These are phyloP conservation scores for Latrodectus geometricus DNA, from an alignment of 1,140 invertebrate species.

Conservation along the genomic window DNA sequence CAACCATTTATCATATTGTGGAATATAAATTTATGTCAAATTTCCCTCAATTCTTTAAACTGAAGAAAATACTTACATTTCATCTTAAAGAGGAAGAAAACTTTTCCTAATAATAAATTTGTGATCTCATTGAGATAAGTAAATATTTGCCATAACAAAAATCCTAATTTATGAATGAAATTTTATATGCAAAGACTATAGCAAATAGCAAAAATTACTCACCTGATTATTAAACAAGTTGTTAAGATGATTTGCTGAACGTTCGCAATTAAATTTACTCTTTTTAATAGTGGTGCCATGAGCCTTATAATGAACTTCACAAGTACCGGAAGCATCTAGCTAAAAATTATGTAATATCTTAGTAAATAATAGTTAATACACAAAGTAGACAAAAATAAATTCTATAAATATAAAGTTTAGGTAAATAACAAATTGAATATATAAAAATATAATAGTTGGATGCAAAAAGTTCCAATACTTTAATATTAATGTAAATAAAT, in stretches of 20 bases:
- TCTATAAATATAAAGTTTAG: neutral
- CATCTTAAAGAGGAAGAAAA: too few species aligned
- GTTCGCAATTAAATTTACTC: constrained; percentile 28
- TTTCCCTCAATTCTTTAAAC: too few species aligned
- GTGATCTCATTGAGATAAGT: too few species aligned
- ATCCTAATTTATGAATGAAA: too few species aligned
- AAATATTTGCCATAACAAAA: too few species aligned
- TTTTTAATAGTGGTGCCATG: constrained; percentile 44
- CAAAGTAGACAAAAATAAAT: neutral
- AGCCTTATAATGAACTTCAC: constrained; percentile 47
- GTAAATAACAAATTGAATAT: neutral
- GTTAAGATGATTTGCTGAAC: neutral
- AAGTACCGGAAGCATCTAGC: constrained; percentile 42
- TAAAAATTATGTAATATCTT: constrained; percentile 8
- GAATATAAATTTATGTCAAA: too few species aligned
- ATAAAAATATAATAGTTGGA: neutral
- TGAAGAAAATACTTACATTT: too few species aligned
- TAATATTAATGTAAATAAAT: neutral
- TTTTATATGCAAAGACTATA: too few species aligned
- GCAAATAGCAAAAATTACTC: neutral
- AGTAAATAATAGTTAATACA: neutral
- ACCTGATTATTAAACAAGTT: constrained; percentile 30
- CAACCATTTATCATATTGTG: too few species aligned
- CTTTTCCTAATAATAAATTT: too few species aligned
- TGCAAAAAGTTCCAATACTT: neutral